Conservation (phyloP, 2,797 vertebrate genomes). For the Numenius phaeopus region DNA sequence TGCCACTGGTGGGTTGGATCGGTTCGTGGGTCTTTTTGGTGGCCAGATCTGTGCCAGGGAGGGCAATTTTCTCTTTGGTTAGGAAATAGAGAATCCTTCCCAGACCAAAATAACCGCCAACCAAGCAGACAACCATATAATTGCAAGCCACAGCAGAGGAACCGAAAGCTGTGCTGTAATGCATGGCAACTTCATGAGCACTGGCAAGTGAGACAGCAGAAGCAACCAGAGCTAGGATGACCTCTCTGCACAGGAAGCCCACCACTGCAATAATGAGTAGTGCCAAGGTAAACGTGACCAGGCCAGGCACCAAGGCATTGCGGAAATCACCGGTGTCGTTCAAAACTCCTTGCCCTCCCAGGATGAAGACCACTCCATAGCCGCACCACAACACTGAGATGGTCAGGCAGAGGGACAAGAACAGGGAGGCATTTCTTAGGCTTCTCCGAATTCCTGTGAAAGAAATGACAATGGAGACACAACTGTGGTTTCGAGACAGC, state of each 20-base stretch:
- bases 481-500: rapidly evolving
- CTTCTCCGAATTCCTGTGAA: constrained; percentile 80
- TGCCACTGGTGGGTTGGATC: background rate
- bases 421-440: constrained; percentile 74
- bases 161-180: constrained; percentile 75
- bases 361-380: constrained; percentile 83
- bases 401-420: constrained; percentile 83
- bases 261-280: constrained; percentile 80
- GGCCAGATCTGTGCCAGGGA: constrained; percentile 75
- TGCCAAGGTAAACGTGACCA: constrained; percentile 82
- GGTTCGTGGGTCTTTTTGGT: constrained; percentile 36
- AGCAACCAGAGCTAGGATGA: constrained; percentile 77
- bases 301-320: constrained; percentile 83
- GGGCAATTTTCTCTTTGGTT: constrained; percentile 69
- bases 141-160: constrained; percentile 84
- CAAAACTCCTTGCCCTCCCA: constrained; percentile 79
- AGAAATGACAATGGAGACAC: background rate
- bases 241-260: constrained; percentile 77
- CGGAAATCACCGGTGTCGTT: constrained; percentile 10
- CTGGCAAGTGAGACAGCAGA: constrained; percentile 81
- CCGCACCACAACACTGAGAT: constrained; percentile 86
- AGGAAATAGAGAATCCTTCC: constrained; percentile 80
- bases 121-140: constrained; percentile 83
- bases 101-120: constrained; percentile 82
- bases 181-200: constrained; percentile 85